Base-by-base conservation (phyloP, 1,140 invertebrate species). In the Apis florea region DNA sequence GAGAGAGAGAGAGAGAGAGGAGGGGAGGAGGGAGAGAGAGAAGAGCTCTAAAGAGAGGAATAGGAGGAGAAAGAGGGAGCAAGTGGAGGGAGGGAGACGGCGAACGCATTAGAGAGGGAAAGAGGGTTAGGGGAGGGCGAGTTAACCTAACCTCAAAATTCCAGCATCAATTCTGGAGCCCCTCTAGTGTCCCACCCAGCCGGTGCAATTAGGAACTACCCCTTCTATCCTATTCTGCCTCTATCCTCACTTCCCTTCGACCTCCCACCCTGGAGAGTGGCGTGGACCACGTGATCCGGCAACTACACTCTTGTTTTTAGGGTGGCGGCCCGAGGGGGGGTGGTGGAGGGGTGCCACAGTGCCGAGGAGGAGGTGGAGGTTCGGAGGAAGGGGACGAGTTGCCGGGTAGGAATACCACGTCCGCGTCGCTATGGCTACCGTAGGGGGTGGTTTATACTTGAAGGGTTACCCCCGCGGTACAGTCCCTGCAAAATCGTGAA, bases 91-190 rank as follows among this genome's bases (percentile, higher is more conserved):
- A 61, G 21, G 11, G 56, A 58, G 85, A 86, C 80, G 63, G 79
- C 47, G 26, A 24, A 72, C 51, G 67, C 47, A 19, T 11, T 58
- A 79, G 64, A 80, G 64, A n/a, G 51, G 70, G 67, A 13, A 11
- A 49, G 26, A 68, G 31, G 19, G 31, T 40, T 40, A 40, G 3
- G 76, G 64, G 85, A 79, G 87, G 85, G 82, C 64, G 86, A 89
- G 89, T 91, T 90, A 91, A 91, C 89, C 90, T 91, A 92, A 90
- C 91, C 91, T 92, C 92, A 91, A 92, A 92, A 92, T 92, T 92
- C 90, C 88, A 91, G 91, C 91, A 92, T 92, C 91, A 92, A 92
- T 92, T 92, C 90, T 90, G 82, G 87, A 90, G 83, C 85, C 85
- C 87, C 88, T 88, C 84, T 85, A 88, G 87, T 89, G 88, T 92